Percentiles rank a stretch among this genome's conserved stretches.
Evolutionary conservation across 2,113 vertebrate genomes (phyloP).

Genomic region (Rattus norvegicus): GRCr8 NC_086029.1:68168001-68168500

Average conservation of each 20-base stretch:
- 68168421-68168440: slow-evolving; percentile 43
- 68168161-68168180: background rate
- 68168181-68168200: background rate
- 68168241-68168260: background rate
- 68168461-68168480: background rate
- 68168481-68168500: background rate
- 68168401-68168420: slow-evolving; percentile 41
- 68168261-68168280: slow-evolving; percentile 12
- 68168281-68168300: slow-evolving; percentile 12
- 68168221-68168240: background rate
- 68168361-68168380: slow-evolving; percentile 53
- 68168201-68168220: background rate
- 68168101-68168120: background rate
- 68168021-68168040: background rate
- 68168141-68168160: background rate
- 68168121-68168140: background rate
- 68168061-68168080: background rate
- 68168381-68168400: slow-evolving; percentile 39
- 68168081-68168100: background rate
- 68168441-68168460: background rate
- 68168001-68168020: background rate
- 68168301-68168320: slow-evolving; percentile 54
- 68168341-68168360: slow-evolving; percentile 33
- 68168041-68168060: background rate
- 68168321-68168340: slow-evolving; percentile 36